These are phyloP conservation scores for Aleiodes leptofemur DNA, from an alignment of 2,888 invertebrate genomes.

Conservation along the genomic window DNA sequence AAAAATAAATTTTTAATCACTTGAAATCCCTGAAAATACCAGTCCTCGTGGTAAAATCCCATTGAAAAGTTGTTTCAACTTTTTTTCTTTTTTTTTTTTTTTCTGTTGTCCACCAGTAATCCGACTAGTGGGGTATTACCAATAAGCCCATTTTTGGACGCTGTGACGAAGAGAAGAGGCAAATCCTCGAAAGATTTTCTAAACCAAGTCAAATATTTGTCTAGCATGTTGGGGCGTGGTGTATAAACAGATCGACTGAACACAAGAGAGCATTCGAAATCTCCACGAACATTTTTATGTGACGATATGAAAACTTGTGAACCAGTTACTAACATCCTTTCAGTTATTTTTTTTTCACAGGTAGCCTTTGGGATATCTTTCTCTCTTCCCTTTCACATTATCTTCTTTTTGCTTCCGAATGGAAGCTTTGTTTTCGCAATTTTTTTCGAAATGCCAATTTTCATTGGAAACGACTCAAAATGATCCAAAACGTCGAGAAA, in stretches of 20 bases:
- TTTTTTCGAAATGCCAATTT: too few species aligned
- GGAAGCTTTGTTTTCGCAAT: too few species aligned
- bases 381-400: neutral
- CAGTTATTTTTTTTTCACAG: constrained; percentile 44
- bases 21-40: constrained; percentile 3
- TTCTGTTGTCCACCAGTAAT: constrained; percentile 63
- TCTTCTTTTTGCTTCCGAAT: constrained; percentile 14
- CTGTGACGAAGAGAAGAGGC: constrained; percentile 42
- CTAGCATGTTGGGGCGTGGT: constrained; percentile 70
- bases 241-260: constrained; percentile 71
- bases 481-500: too few species aligned
- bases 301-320: constrained; percentile 40
- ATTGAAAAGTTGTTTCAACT: constrained; percentile 40
- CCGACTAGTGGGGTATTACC: constrained; percentile 68
- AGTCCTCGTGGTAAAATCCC: constrained; percentile 9
- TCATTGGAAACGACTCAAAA: too few species aligned
- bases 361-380: constrained; percentile 14
- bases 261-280: constrained; percentile 20
- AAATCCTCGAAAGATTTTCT: constrained; percentile 60
- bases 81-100: constrained; percentile 31
- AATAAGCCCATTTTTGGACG: constrained; percentile 52
- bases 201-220: constrained; percentile 71
- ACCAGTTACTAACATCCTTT: constrained; percentile 34
- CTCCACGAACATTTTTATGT: constrained; percentile 29
- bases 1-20: constrained; percentile 1